Base-by-base conservation (phyloP, 2,888 invertebrate species). In the Anoncus sp. region DNA sequence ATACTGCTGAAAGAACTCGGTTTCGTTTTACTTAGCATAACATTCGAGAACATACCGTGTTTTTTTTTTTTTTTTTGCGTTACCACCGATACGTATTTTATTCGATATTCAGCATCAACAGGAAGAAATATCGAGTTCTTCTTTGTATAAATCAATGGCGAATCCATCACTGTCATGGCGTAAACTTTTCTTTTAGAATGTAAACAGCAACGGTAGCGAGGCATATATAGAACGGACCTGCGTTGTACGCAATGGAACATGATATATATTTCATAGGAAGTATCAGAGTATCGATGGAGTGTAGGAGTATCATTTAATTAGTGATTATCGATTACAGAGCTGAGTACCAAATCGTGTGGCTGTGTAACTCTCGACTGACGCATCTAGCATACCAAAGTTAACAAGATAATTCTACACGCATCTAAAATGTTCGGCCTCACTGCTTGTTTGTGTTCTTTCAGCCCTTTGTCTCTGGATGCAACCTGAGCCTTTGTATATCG, bases 11-110 rank as follows among this genome's bases (percentile, higher is more conserved):
- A 67, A 43, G 20, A 27, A 24, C 38, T 14, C 12, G n/a, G 3
- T 16, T 24, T 35, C 40, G 40, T 60, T 74, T 67, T 16, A 60
- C 53, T 75, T 69, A 55, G 53, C 59, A 49, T 51, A 24, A 47
- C 22, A 47, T 9, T n/a, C 59, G 24, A 6, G 27, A 43, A 16
- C 24, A 16, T 22, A n/a, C 43, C 3, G 6, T 9, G 7, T 14
- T n/a, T n/a, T n/a, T n/a, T n/a, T n/a, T n/a, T n/a, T n/a, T n/a
- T n/a, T n/a, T 18, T 22, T 22, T 3, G 40, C 1, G n/a, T 16
- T 2, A 22, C 22, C 53, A 24, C 18, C 65, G 63, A 65, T 51
- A 49, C 38, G 10, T 24, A 24, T 27, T 66, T 53, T 7, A 40
- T 14, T 53, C 24, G 24, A 40, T 24, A 40, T 18, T 10, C 3